These are phyloP conservation scores for Dermatemys mawii DNA, from an alignment of 2,113 vertebrate genomes.

Conservation along the genomic window DNA sequence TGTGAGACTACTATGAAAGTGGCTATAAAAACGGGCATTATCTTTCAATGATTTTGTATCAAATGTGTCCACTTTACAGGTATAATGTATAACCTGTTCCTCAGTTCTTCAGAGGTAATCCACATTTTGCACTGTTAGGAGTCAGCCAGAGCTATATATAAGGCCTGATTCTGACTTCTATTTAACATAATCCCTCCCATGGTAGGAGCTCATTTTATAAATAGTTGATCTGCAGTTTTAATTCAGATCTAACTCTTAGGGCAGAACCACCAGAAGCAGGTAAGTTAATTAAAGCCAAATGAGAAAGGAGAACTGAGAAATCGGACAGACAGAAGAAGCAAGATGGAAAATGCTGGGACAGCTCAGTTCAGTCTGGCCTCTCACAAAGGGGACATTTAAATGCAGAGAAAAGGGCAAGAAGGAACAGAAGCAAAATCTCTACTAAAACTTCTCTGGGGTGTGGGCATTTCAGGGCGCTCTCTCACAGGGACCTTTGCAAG, in stretches of 20 bases:
- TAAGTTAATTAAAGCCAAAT: neutral
- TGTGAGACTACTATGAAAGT: no score
- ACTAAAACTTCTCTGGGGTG: neutral
- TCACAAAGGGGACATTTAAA: neutral
- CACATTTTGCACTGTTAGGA: neutral
- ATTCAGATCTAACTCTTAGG: neutral
- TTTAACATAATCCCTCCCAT: neutral
- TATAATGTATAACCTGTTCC: neutral
- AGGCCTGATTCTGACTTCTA: fast-evolving
- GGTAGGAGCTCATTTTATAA: neutral
- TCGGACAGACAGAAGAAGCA: neutral
- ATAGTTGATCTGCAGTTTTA: neutral
- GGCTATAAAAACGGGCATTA: no score
- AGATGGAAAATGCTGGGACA: neutral
- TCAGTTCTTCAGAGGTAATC: neutral
- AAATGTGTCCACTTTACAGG: no score
- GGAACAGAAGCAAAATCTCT: neutral
- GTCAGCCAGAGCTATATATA: neutral
- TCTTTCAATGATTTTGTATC: no score
- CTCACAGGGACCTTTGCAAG: fast-evolving
- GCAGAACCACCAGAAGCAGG: neutral
- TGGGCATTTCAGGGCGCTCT: neutral
- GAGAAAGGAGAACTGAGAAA: neutral
- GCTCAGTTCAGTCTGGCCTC: neutral
- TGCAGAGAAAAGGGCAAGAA: neutral